Conservation (phyloP, 2,797 vertebrate genomes). For the Manis crassicaudata region DNA sequence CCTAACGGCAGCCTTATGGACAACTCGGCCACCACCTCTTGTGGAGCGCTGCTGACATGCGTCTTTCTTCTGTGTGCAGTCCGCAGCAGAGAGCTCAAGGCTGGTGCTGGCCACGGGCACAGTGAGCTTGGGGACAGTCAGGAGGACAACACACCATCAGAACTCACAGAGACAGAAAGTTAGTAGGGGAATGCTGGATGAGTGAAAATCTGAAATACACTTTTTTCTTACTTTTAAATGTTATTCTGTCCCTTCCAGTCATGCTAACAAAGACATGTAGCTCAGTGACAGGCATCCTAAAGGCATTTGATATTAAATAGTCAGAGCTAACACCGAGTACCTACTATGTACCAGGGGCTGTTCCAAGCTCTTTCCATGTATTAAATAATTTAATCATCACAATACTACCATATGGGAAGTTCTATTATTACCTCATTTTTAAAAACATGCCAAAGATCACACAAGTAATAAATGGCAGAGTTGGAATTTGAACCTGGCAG, state of each 20-base stretch:
- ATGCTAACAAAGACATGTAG: not conserved
- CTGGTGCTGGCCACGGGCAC: not conserved
- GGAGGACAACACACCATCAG: not conserved
- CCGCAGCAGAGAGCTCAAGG: not conserved
- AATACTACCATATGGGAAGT: not conserved
- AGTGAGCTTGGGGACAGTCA: not conserved
- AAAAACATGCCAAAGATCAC: not conserved
- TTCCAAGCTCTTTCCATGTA: not conserved
- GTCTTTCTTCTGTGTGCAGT: not conserved
- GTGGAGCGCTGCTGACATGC: not conserved
- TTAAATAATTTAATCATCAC: conserved; percentile 37
- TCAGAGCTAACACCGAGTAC: not conserved
- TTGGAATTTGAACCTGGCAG: not conserved
- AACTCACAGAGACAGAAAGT: not conserved
- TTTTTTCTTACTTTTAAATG: conserved; percentile 44
- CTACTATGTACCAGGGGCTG: not conserved
- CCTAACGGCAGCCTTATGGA: not conserved
- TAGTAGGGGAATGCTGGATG: not conserved
- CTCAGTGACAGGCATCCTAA: not conserved
- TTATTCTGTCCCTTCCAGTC: not conserved
- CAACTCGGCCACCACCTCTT: not conserved
- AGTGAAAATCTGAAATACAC: not conserved
- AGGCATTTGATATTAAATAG: not conserved
- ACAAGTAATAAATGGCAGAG: conserved; percentile 18
- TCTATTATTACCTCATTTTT: not conserved